Conservation (phyloP, 1,140 invertebrate species). For the Acyrthosiphon pisum region DNA sequence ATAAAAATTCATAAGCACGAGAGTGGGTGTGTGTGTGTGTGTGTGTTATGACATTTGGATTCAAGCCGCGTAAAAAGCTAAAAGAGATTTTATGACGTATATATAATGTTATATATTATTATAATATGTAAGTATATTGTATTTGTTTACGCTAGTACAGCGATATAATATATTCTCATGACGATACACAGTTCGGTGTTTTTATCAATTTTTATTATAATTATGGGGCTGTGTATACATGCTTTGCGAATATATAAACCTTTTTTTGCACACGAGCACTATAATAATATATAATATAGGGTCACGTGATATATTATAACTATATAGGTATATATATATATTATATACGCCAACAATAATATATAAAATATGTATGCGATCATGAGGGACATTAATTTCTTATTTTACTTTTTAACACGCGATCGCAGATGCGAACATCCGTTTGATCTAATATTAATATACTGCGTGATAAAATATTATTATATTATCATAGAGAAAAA, state of each 20-base stretch:
- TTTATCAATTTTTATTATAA: slow-evolving; percentile 34
- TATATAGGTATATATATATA: too few species aligned
- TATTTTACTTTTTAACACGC: background rate
- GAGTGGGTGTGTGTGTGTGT: background rate
- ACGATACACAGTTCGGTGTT: background rate
- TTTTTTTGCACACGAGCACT: background rate
- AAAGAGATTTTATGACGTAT: slow-evolving; percentile 9
- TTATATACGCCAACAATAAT: too few species aligned
- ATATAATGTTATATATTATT: background rate
- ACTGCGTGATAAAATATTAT: background rate
- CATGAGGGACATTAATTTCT: background rate
- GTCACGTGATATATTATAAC: background rate
- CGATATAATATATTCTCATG: background rate
- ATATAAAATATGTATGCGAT: background rate
- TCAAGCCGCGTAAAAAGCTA: background rate
- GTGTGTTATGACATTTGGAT: background rate
- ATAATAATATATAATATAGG: background rate
- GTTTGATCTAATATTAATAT: background rate
- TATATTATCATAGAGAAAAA: background rate
- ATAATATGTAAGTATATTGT: background rate
- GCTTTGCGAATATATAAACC: background rate
- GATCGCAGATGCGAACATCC: background rate
- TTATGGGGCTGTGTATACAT: background rate
- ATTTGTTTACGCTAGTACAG: background rate
- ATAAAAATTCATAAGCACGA: background rate